These are phyloP conservation scores for Drosophila robusta DNA, from an alignment of 2,888 invertebrate genomes.

Conservation along the genomic window DNA sequence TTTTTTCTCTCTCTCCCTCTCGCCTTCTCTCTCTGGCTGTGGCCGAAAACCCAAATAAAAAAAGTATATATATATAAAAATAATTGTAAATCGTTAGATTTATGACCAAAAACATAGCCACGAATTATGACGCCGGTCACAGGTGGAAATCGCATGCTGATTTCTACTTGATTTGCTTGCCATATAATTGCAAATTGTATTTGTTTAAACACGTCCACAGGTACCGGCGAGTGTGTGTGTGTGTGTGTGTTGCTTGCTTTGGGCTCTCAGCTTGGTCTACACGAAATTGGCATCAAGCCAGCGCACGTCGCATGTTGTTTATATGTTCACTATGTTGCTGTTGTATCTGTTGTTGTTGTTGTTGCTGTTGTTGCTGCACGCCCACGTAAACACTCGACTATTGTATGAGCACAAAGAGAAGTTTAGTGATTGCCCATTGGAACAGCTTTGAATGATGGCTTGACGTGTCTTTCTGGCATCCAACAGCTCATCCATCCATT, in stretches of 20 bases:
- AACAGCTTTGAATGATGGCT: conserved; percentile 71
- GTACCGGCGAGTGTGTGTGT: conserved; percentile 7
- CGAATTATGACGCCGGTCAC: conserved; percentile 81
- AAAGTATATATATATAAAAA: conserved; percentile 41
- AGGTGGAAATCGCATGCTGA: conserved; percentile 80
- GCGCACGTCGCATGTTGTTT: conserved; percentile 70
- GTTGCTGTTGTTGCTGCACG: conserved; percentile 52
- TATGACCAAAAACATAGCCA: conserved; percentile 78
- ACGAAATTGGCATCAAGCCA: conserved; percentile 67
- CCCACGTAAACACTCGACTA: conserved; percentile 66
- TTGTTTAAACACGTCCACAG: conserved; percentile 77
- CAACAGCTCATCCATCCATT: conserved; percentile 40
- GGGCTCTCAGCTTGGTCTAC: conserved; percentile 35
- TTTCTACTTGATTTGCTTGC: conserved; percentile 80
- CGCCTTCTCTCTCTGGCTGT: background rate
- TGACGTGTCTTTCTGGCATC: conserved; percentile 54
- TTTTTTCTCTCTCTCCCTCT: conserved; percentile 15
- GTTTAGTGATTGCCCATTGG: conserved; percentile 48
- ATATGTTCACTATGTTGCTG: conserved; percentile 52
- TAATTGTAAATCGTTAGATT: conserved; percentile 81
- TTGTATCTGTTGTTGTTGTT: conserved; percentile 19
- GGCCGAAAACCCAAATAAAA: conserved; percentile 20
- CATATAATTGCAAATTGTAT: conserved; percentile 79
- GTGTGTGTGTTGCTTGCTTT: conserved; percentile 20
- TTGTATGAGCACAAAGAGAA: conserved; percentile 27